Percentiles rank a stretch among this genome's conserved stretches.
Evolutionary conservation across 2,888 invertebrate genomes (phyloP).

Genomic region (Allygus modestus): DNA sequence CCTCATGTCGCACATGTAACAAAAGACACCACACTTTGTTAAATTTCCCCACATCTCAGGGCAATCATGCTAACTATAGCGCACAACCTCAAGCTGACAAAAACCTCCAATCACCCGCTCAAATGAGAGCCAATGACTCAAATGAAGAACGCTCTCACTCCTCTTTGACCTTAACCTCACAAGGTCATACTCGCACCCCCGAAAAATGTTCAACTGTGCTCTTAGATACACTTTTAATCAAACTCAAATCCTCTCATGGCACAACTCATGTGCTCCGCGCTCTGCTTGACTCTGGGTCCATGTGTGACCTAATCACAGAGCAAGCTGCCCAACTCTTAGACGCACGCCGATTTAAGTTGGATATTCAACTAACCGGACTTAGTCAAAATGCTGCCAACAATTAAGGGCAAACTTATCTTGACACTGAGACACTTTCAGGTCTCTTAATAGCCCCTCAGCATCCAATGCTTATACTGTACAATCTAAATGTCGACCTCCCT

Average conservation of each 20-base stretch:
- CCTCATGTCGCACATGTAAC: conserved; percentile 12
- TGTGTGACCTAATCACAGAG: not conserved
- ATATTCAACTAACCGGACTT: too few relatives aligned
- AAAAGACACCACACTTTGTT: conserved; percentile 28
- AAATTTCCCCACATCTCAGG: not conserved
- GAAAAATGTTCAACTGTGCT: conserved; percentile 1
- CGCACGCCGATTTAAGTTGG: not conserved
- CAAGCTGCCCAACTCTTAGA: not conserved
- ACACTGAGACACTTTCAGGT: not conserved
- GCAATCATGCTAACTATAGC: conserved; percentile 5
- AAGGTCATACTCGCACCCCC: too few relatives aligned
- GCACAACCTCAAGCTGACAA: not conserved
- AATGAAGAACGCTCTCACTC: not conserved
- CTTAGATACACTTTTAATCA: not conserved
- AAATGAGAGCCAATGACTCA: not conserved
- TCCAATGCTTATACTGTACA: not conserved
- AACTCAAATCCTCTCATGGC: not conserved
- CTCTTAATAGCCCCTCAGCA: not conserved
- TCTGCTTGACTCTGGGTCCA: not conserved
- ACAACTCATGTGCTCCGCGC: not conserved
- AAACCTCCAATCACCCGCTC: not conserved
- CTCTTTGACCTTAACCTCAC: not conserved
- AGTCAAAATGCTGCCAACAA: not conserved
- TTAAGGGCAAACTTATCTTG: not conserved
- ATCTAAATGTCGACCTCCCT: too few relatives aligned